These are phyloP conservation scores for Catonia carolina DNA, from an alignment of 2,888 invertebrate species.

Conservation along the genomic window DNA sequence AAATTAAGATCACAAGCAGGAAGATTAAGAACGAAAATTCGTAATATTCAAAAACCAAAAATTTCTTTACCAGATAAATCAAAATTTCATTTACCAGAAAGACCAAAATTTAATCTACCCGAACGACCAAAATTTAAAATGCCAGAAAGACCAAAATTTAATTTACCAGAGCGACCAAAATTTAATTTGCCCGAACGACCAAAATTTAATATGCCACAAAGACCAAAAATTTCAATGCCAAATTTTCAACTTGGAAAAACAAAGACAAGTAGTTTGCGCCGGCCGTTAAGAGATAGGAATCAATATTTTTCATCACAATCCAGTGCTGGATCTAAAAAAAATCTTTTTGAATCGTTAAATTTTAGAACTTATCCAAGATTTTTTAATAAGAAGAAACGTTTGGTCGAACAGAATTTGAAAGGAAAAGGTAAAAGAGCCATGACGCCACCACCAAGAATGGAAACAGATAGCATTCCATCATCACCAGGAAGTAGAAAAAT, in stretches of 20 bases:
- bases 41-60: conserved; percentile 49
- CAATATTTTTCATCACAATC: conserved; percentile 20
- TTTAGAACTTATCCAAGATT: conserved; percentile 73
- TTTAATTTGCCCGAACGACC: conserved; percentile 49
- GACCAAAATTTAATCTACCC: conserved; percentile 46
- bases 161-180: conserved; percentile 52
- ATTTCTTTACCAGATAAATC: conserved; percentile 56
- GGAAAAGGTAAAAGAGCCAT: conserved; percentile 46
- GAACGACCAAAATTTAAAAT: conserved; percentile 47
- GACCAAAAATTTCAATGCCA: conserved; percentile 46
- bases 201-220: conserved; percentile 51
- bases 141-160: conserved; percentile 47
- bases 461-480: conserved; percentile 41
- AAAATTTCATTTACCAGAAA: conserved; percentile 44
- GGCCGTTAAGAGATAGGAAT: conserved; percentile 43
- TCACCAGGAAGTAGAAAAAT: conserved; percentile 38
- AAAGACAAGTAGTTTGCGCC: conserved; percentile 31
- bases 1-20: conserved; percentile 64
- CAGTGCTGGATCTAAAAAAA: conserved; percentile 47
- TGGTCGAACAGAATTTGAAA: conserved; percentile 40
- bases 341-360: conserved; percentile 58
- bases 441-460: conserved; percentile 46
- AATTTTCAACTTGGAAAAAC: conserved; percentile 25
- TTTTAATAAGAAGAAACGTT: conserved; percentile 43
- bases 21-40: conserved; percentile 60